Conservation (phyloP, 1,140 invertebrate genomes). For the Manduca sexta region DNA sequence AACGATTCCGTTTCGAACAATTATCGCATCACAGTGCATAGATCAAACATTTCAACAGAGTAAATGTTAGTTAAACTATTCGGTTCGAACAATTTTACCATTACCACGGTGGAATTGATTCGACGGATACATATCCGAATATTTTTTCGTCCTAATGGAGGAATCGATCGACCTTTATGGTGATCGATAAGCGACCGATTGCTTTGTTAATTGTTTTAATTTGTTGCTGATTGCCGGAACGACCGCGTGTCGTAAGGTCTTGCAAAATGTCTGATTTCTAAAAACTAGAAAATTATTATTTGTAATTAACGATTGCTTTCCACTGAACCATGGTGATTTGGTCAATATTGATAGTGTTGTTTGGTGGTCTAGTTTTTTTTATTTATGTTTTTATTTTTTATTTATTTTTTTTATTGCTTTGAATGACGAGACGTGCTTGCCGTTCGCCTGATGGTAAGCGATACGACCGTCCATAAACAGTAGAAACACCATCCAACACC, state of each 20-base stretch:
- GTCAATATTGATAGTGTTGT: slow-evolving; percentile 25
- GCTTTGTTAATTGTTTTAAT: slow-evolving; percentile 54
- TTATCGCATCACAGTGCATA: slow-evolving; percentile 45
- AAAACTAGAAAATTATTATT: not conserved
- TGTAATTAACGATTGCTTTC: slow-evolving; percentile 16
- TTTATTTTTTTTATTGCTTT: too few species aligned
- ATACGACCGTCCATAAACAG: too few species aligned
- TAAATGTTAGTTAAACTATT: slow-evolving; percentile 30
- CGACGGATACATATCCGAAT: slow-evolving; percentile 35
- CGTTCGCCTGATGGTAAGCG: too few species aligned
- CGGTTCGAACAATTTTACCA: slow-evolving; percentile 33
- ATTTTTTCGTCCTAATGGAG: too few species aligned
- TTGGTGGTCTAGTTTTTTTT: too few species aligned
- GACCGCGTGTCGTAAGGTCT: slow-evolving; percentile 17
- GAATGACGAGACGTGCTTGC: too few species aligned
- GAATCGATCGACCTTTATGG: slow-evolving; percentile 56
- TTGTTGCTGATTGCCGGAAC: slow-evolving; percentile 27
- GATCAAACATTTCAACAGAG: slow-evolving; percentile 48
- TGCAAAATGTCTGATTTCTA: slow-evolving; percentile 16
- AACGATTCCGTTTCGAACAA: slow-evolving; percentile 50
- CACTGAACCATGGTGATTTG: too few species aligned
- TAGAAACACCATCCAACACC: too few species aligned
- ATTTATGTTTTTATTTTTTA: slow-evolving; percentile 12
- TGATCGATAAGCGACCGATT: slow-evolving; percentile 60
- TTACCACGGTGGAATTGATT: slow-evolving; percentile 63